Evolutionary conservation across 35 echinoderm and acorn worm species (phyloP).

Genomic region (Lytechinus pictus): DNA sequence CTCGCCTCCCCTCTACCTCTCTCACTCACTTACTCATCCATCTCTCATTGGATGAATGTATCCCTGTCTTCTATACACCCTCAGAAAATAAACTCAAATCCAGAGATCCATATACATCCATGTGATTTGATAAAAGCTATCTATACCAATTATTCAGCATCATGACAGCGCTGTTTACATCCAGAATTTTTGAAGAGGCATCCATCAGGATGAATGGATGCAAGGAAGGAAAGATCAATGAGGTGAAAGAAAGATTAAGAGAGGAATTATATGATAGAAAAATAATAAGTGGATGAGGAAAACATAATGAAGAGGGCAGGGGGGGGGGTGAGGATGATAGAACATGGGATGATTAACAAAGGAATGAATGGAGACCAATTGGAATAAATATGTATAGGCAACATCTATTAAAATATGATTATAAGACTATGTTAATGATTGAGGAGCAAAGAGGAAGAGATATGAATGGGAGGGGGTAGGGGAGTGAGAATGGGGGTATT

Average conservation of each 20-base stretch:
- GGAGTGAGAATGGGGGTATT: no score
- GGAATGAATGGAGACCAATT: neutral
- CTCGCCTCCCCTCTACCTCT: no score
- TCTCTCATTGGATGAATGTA: neutral
- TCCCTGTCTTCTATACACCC: neutral
- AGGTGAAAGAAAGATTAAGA: no score
- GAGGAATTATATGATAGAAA: no score
- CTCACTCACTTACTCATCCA: no score
- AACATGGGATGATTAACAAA: no score
- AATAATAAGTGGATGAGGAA: no score
- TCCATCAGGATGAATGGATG: neutral
- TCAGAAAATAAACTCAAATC: neutral
- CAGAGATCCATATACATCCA: neutral
- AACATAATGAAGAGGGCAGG: neutral
- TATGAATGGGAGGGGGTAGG: neutral
- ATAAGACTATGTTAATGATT: no score
- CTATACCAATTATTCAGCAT: neutral
- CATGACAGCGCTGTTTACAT: neutral
- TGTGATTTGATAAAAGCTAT: neutral
- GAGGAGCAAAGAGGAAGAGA: neutral
- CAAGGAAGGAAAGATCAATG: no score
- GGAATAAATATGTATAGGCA: neutral
- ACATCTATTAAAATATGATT: no score
- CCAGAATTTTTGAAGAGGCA: neutral
- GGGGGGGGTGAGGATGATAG: neutral